Evolutionary conservation across 2,888 invertebrate species (phyloP).

Genomic region (Aelia acuminata): DNA sequence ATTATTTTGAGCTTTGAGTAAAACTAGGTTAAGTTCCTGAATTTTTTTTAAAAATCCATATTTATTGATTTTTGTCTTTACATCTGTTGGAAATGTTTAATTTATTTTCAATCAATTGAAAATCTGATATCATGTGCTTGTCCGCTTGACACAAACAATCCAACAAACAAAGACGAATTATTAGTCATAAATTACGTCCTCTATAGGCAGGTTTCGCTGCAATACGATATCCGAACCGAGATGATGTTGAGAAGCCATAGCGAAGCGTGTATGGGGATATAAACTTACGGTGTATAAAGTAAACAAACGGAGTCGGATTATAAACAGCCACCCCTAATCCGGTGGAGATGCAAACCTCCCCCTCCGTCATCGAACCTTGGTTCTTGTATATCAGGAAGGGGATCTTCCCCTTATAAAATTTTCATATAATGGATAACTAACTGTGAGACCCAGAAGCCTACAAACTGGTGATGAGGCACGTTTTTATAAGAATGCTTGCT

Average conservation of each 20-base stretch:
- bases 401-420: background rate
- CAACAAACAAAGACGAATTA: background rate
- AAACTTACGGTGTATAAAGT: slow-evolving; percentile 18
- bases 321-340: slow-evolving; percentile 5
- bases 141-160: background rate
- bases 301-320: background rate
- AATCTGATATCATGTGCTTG: too few relatives aligned
- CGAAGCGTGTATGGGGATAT: background rate
- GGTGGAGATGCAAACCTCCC: background rate
- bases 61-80: too few relatives aligned
- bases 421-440: background rate
- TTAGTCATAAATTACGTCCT: background rate
- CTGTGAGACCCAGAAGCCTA: background rate
- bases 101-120: too few relatives aligned
- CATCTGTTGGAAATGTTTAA: too few relatives aligned
- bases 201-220: background rate
- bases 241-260: slow-evolving; percentile 18
- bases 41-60: too few relatives aligned
- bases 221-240: background rate
- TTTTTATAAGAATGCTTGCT: too few relatives aligned
- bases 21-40: too few relatives aligned
- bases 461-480: too few relatives aligned
- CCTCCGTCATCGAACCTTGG: background rate
- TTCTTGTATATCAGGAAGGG: background rate
- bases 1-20: too few relatives aligned